A percentile compares a stretch with the other conserved stretches of the same genome.
Evolutionary conservation across 2,888 invertebrate genomes (phyloP).

Genomic region (Litoditis marina): DNA sequence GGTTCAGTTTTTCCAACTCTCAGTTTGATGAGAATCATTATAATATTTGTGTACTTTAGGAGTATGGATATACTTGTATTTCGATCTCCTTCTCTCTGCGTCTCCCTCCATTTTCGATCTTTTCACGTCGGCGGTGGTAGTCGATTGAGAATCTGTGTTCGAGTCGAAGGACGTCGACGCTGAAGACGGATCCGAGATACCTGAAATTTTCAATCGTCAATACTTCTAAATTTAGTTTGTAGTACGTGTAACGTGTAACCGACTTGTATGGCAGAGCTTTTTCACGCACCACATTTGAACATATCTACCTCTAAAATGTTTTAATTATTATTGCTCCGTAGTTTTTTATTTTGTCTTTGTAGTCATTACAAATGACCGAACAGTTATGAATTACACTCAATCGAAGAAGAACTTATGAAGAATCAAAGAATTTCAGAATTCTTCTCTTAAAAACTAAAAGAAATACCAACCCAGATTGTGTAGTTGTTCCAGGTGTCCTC

Average conservation of each 20-base stretch:
- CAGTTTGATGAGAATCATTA: too few relatives aligned
- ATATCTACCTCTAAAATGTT: too few relatives aligned
- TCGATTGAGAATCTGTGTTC: slow-evolving; percentile 34
- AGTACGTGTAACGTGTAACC: too few relatives aligned
- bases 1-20: too few relatives aligned
- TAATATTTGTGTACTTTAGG: too few relatives aligned
- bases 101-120: slow-evolving; percentile 10
- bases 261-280: too few relatives aligned
- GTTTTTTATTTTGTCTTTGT: too few relatives aligned
- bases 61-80: slow-evolving; percentile 46
- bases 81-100: slow-evolving; percentile 30
- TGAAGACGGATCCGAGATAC: slow-evolving; percentile 41
- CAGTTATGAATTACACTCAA: neutral
- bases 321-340: too few relatives aligned
- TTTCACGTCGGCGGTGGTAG: slow-evolving; percentile 17
- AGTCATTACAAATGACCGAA: too few relatives aligned
- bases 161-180: slow-evolving; percentile 45
- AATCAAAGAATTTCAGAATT: neutral
- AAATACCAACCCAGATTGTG: slow-evolving; percentile 25
- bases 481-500: slow-evolving; percentile 41
- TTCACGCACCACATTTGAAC: too few relatives aligned
- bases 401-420: neutral
- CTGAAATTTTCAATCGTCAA: too few relatives aligned
- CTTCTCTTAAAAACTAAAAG: neutral
- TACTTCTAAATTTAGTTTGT: too few relatives aligned